Conservation (phyloP, 2,797 vertebrate species). For the Caiman crocodilus region DNA sequence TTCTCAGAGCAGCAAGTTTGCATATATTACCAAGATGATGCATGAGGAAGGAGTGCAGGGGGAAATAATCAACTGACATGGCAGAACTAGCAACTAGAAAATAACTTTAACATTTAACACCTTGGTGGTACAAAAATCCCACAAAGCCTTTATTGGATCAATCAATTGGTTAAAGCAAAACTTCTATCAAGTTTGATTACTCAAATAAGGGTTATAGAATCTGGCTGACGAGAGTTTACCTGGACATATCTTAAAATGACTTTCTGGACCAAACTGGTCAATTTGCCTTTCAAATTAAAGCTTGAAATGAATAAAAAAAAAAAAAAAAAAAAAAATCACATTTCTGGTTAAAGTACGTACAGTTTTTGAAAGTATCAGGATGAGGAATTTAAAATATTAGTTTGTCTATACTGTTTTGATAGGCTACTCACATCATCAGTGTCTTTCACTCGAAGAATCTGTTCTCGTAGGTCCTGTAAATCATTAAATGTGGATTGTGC, state of each 20-base stretch:
- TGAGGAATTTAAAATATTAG: neutral
- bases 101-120: neutral
- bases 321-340: neutral
- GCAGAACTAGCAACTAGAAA: neutral
- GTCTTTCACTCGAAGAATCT: conserved; percentile 96
- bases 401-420: conserved; percentile 6
- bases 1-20: neutral
- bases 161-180: neutral
- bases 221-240: neutral
- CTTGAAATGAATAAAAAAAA: neutral
- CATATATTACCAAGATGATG: neutral
- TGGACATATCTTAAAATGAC: neutral
- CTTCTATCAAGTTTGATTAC: neutral
- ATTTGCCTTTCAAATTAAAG: neutral
- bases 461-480: conserved; percentile 94
- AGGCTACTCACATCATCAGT: conserved; percentile 88
- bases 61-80: neutral
- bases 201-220: neutral
- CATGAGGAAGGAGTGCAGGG: neutral
- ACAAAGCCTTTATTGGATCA: neutral
- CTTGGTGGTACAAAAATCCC: neutral
- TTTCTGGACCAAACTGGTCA: neutral
- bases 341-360: neutral
- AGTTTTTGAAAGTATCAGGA: neutral
- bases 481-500: conserved; percentile 98